Evolutionary conservation across 2,888 invertebrate species (phyloP), one percentile per base, ranked within the genome.

Genomic region (Standfussiana lucernea): DNA sequence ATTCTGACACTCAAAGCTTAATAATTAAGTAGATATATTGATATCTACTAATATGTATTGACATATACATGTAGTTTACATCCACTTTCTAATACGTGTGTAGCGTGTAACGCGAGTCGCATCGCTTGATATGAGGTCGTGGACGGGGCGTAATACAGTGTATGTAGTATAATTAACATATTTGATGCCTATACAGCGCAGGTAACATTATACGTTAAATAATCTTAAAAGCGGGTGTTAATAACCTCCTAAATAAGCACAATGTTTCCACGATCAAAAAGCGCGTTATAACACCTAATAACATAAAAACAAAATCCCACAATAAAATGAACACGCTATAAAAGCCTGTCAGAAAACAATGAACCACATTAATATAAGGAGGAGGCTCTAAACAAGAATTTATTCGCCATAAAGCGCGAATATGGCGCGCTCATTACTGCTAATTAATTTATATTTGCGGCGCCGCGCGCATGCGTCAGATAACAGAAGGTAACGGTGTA

Each of bases 381-480:
- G 68, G 50, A 71, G 64, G 45, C 68, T 47, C 81, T 84, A 79
- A 79, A 86, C 76, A 79, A 72, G 70, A 77, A 72, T 86, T 87
- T 82, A 80, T 80, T 88, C 65, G 65, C 76, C 83, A 82, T 80
- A 82, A 85, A 86, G 68, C 83, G 82, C 67, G 77, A 79, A 86
- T 77, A 79, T 65, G 73, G 82, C 72, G 62, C 68, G 75, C 81
- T 87, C 88, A 85, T 88, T 86, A 85, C 56, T 42, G 77, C 82
- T 85, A 86, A 88, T 88, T 88, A 86, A 86, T 87, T 86, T 87
- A 84, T 86, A 88, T 88, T 67, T 86, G 67, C 67, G 76, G 40
- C 59, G 45, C 37, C 35, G 24, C 37, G 64, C 87, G 87, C 87
- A 84, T 84, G 87, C 87, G 87, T 70, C 50, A 1, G 10, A 4